Evolutionary conservation across 2,797 vertebrate species (phyloP).

Genomic region (Alcedo quadribrachys): DNA sequence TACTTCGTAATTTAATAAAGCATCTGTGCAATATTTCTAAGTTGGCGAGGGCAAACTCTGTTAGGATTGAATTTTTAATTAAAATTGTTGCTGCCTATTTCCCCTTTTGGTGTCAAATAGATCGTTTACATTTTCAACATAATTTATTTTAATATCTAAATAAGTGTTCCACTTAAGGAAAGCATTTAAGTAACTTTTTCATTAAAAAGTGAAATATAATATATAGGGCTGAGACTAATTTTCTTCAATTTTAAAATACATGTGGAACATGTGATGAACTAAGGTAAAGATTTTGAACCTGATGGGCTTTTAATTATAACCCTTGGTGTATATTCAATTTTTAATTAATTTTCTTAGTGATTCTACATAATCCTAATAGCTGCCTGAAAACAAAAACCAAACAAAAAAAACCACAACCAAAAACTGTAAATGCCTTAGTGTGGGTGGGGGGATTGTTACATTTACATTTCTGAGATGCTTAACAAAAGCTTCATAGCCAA

Average conservation of each 20-base stretch:
- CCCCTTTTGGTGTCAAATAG: constrained; percentile 67
- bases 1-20: constrained; percentile 44
- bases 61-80: constrained; percentile 66
- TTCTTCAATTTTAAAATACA: constrained; percentile 44
- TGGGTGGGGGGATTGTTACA: accelerated
- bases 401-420: no score
- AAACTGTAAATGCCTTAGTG: neutral
- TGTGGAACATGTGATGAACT: constrained; percentile 11
- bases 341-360: constrained; percentile 58
- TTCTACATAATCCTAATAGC: constrained; percentile 15
- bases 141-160: constrained; percentile 64
- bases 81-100: constrained; percentile 63
- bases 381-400: neutral
- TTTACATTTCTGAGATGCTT: neutral
- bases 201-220: constrained; percentile 69
- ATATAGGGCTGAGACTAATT: constrained; percentile 57
- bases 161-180: constrained; percentile 59
- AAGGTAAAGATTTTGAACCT: constrained; percentile 49
- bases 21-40: constrained; percentile 39
- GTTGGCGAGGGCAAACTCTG: constrained; percentile 9
- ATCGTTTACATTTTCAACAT: constrained; percentile 70
- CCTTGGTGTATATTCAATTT: constrained; percentile 42
- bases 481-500: neutral
- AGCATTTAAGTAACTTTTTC: constrained; percentile 68
- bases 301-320: constrained; percentile 29